Conservation (phyloP, 2,797 vertebrate genomes). For the Pelodytes ibericus region DNA sequence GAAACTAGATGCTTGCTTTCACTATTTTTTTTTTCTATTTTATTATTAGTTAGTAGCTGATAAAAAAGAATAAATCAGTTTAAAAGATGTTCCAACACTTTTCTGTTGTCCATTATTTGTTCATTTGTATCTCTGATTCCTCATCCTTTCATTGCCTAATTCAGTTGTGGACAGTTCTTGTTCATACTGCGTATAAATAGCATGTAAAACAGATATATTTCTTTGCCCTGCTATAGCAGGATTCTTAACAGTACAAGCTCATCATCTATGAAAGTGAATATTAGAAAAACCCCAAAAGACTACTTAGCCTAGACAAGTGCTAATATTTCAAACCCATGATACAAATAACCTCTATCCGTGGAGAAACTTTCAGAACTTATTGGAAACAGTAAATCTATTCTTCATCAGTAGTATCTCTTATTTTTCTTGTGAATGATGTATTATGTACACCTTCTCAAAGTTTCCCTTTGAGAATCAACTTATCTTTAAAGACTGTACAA, state of each 20-base stretch:
- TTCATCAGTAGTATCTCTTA: constrained; percentile 46
- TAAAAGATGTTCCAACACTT: constrained; percentile 18
- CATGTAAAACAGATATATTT: constrained; percentile 44
- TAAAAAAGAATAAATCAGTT: constrained; percentile 30
- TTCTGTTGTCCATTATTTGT: constrained; percentile 1
- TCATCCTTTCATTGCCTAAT: constrained; percentile 21
- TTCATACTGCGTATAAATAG: constrained; percentile 26
- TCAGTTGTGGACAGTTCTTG: constrained; percentile 38
- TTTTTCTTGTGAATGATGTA: constrained; percentile 54
- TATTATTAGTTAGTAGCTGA: constrained; percentile 7
- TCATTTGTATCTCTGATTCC: constrained; percentile 8
- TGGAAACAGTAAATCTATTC: constrained; percentile 56
- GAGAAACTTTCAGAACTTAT: constrained; percentile 55
- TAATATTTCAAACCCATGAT: constrained; percentile 55
- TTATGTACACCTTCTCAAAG: constrained; percentile 37
- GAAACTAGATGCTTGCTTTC: background rate
- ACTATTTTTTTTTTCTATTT: constrained; percentile 11
- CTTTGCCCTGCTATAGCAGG: constrained; percentile 30
- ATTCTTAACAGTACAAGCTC: constrained; percentile 40
- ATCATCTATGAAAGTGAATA: constrained; percentile 55
- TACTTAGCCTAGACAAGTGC: constrained; percentile 49
- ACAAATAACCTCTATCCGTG: constrained; percentile 53
- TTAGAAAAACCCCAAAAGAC: constrained; percentile 49
- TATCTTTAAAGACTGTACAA: constrained; percentile 39
- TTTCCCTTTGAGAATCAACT: constrained; percentile 36